Evolutionary conservation across 2,113 vertebrate species (phyloP).

Genomic region (Thalassoma bifasciatum): DNA sequence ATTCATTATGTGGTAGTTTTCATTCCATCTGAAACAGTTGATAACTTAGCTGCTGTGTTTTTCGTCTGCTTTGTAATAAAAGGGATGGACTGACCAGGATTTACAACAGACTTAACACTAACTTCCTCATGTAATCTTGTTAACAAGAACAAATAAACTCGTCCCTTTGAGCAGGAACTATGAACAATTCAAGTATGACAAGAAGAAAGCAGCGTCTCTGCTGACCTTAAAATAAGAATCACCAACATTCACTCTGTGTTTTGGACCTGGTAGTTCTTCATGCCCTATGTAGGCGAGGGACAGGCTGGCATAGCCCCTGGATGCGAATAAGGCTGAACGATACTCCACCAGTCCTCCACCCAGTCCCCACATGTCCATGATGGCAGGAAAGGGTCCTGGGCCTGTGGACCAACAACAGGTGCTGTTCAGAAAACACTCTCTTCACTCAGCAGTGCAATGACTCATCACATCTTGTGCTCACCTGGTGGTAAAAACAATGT

Average conservation of each 20-base stretch:
- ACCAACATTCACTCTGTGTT: slow-evolving; percentile 45
- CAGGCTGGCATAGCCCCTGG: slow-evolving; percentile 70
- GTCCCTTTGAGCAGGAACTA: neutral
- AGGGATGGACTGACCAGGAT: too few species aligned
- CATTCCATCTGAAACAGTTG: too few species aligned
- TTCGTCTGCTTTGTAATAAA: too few species aligned
- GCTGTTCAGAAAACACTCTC: neutral
- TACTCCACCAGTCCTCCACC: slow-evolving; percentile 76
- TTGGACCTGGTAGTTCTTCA: slow-evolving; percentile 69
- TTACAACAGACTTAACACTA: too few species aligned
- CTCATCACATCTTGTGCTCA: slow-evolving; percentile 33
- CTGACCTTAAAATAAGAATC: slow-evolving; percentile 74
- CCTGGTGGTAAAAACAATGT: slow-evolving; percentile 79
- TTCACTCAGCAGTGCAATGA: neutral
- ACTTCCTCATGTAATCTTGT: too few species aligned
- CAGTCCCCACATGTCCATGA: slow-evolving; percentile 74
- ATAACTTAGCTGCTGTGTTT: too few species aligned
- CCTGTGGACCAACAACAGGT: slow-evolving; percentile 38
- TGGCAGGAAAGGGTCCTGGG: slow-evolving; percentile 70
- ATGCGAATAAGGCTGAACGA: slow-evolving; percentile 75
- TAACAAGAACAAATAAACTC: too few species aligned
- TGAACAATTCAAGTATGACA: neutral
- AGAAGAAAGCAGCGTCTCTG: neutral
- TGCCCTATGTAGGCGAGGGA: slow-evolving; percentile 71
- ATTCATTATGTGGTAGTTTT: too few species aligned